phyloP scores from a whole-genome alignment of 2,888 invertebrate genomes.

The Tipula confusa region DNA sequence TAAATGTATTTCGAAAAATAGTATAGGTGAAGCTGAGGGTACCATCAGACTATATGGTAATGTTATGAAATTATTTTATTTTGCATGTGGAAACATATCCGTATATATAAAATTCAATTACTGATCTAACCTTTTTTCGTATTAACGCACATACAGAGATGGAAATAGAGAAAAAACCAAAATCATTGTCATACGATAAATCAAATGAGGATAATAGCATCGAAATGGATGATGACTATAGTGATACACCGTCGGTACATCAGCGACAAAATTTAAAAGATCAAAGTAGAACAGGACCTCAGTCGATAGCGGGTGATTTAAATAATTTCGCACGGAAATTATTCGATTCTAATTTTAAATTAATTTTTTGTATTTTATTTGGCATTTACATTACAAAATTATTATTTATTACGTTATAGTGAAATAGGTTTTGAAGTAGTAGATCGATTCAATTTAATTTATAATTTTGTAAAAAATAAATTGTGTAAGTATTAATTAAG shows the following conservation, averaged over 20 bases:
- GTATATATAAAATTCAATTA: background rate
- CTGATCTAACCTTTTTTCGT: background rate
- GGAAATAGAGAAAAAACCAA: background rate
- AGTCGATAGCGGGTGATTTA: background rate
- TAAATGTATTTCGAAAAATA: conserved; percentile 89
- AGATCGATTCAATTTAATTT: background rate
- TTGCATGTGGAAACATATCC: background rate
- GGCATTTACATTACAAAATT: background rate
- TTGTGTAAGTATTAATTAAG: background rate
- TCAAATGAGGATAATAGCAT: background rate
- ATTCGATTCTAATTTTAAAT: background rate
- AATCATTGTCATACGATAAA: conserved; percentile 3
- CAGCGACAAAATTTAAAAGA: background rate
- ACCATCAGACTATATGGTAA: conserved; percentile 82
- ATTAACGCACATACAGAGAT: background rate
- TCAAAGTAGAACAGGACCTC: background rate
- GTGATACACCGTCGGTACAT: background rate
- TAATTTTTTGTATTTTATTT: background rate
- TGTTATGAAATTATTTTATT: conserved; percentile 52
- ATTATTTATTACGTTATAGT: background rate
- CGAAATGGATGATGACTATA: background rate
- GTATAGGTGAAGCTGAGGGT: conserved; percentile 86
- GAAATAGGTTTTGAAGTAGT: background rate
- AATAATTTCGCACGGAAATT: conserved; percentile 6
- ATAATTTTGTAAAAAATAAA: background rate